Base-by-base conservation (phyloP, 2,888 invertebrate species). In the Epistrophe grossulariae region DNA sequence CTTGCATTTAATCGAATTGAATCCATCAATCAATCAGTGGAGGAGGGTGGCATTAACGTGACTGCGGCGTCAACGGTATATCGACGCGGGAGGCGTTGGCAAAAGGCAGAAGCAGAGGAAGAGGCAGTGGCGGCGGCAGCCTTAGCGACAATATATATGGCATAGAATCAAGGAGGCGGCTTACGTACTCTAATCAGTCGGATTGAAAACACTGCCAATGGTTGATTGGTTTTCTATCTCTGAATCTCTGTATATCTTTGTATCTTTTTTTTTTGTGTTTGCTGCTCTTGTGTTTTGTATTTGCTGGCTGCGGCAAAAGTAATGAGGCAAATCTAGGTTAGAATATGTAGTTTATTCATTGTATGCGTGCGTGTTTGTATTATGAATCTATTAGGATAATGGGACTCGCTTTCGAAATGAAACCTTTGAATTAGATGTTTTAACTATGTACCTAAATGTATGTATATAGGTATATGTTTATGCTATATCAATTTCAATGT, bases 1-100 rank as follows among this genome's bases (percentile, higher is more conserved):
- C 82, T 82, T 87, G 85, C 79, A 82, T 82, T 87, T 78, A 85
- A 79, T 79, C 85, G 70, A 87, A 82, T 87, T 73, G 85, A 85
- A 82, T 82, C 78, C 57, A 87, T 87, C 74, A 79, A 82, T 87
- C 82, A 87, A 68, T 68, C 66, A 68, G 31, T 35, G 35, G 35
- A 15, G 35, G 35, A 68, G 48, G 66, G 50, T 68, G 35, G 66
- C 19, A 68, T 68, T 50, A 68, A 17, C 66, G 68, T 13, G 50
- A 35, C 60, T 77, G 52, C 38, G 74, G 31, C 59, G 24, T 1
- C 6, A 48, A 17, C 17, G 13, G 7, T 35, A n/a, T 17, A 0
- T 2, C 1, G 2, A 3, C 24, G 24, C 2, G 2, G 24, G 24
- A 1, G 38, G 17, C 15, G 10, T 4, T n/a, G 10, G 28, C 45